These are phyloP conservation scores for Cecidostiba fungosa DNA, from an alignment of 2,888 invertebrate genomes.

Conservation along the genomic window DNA sequence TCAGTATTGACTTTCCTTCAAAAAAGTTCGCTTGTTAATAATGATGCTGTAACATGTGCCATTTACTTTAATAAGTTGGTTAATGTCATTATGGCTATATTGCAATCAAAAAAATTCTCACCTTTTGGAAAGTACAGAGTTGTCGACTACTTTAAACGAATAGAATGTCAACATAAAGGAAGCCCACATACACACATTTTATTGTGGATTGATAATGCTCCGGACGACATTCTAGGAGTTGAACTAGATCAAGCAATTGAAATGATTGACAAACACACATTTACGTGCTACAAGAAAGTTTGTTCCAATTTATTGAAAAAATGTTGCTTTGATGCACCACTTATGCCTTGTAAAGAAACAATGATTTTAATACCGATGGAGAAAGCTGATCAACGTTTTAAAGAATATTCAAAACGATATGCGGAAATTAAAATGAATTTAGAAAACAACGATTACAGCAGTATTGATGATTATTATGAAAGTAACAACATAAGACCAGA, in stretches of 20 bases:
- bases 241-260: constrained; percentile 64
- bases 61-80: constrained; percentile 71
- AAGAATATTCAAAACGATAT: too few relatives aligned
- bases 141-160: constrained; percentile 65
- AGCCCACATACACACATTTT: constrained; percentile 66
- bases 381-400: background rate
- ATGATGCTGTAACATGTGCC: constrained; percentile 64
- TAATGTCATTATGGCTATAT: constrained; percentile 58
- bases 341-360: background rate
- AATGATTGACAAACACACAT: constrained; percentile 64
- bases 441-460: too few relatives aligned
- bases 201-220: constrained; percentile 64
- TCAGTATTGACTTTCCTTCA: too few relatives aligned
- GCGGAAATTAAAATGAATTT: too few relatives aligned
- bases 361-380: constrained; percentile 11
- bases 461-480: too few relatives aligned
- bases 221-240: constrained; percentile 53
- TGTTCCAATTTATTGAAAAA: background rate
- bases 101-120: constrained; percentile 59
- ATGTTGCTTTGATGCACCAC: constrained; percentile 4
- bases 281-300: constrained; percentile 5
- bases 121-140: constrained; percentile 63
- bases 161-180: constrained; percentile 65
- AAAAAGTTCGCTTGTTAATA: constrained; percentile 61
- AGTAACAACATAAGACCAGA: too few relatives aligned